Conservation (phyloP, 2,888 invertebrate species). For the Calameuta pallipes region DNA sequence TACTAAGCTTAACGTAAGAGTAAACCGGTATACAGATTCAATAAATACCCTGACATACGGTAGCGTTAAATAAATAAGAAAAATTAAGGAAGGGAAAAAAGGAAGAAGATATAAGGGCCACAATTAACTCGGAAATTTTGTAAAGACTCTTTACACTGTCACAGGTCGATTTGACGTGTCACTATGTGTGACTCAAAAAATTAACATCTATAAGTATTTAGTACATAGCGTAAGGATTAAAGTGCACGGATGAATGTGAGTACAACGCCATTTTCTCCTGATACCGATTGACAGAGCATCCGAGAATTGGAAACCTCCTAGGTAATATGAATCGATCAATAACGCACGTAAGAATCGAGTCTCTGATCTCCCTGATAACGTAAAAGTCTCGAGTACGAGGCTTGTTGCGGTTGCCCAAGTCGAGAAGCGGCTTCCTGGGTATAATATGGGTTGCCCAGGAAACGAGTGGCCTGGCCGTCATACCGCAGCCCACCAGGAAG, state of each 20-base stretch:
- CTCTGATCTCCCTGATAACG: conserved; percentile 50
- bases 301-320: neutral
- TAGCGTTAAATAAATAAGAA: conserved; percentile 45
- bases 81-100: neutral
- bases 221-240: neutral
- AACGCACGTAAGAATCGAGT: conserved; percentile 50
- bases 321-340: conserved; percentile 23
- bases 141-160: neutral
- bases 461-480: conserved; percentile 47
- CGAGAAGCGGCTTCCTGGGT: conserved; percentile 35
- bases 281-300: neutral
- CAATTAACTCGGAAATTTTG: neutral
- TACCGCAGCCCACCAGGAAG: conserved; percentile 21
- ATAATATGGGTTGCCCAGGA: conserved; percentile 45
- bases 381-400: conserved; percentile 48
- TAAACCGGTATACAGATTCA: conserved; percentile 21
- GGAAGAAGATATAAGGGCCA: neutral
- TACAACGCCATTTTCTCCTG: neutral
- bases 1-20: neutral
- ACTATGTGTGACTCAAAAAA: neutral
- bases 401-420: conserved; percentile 37
- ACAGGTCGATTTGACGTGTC: neutral
- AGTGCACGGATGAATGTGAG: neutral
- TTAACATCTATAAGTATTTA: neutral
- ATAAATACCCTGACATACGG: conserved; percentile 33